Evolutionary conservation across 1,140 invertebrate genomes (phyloP).

Genomic region (Onthophagus taurus): DNA sequence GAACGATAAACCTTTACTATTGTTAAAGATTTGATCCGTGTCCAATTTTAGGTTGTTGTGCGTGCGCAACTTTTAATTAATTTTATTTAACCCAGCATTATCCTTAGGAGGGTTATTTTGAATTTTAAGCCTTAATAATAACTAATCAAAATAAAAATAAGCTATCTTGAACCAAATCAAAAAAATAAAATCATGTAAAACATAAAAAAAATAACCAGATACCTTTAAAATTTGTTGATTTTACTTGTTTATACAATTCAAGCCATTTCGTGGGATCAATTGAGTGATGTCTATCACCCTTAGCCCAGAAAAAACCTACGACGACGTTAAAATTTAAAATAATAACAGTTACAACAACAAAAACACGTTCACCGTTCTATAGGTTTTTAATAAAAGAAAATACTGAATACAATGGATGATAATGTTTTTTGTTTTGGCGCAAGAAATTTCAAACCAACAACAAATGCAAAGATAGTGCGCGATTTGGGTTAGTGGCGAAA

Average conservation of each 20-base stretch:
- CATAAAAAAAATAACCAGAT: conserved; percentile 3
- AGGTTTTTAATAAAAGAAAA: conserved; percentile 3
- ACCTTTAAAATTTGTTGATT: neutral
- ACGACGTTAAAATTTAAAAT: conserved; percentile 1
- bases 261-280: conserved; percentile 8
- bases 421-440: neutral
- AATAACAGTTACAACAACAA: neutral
- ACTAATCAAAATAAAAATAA: neutral
- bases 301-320: conserved; percentile 4
- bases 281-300: conserved; percentile 6
- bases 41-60: too few relatives aligned
- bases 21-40: too few relatives aligned
- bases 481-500: neutral
- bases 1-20: too few relatives aligned
- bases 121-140: neutral
- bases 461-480: neutral
- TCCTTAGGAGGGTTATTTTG: too few relatives aligned
- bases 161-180: neutral
- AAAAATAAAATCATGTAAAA: neutral
- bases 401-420: neutral
- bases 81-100: too few relatives aligned
- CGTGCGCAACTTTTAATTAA: too few relatives aligned
- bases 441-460: neutral
- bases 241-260: conserved; percentile 9
- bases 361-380: neutral